Evolutionary conservation across 2,797 vertebrate species (phyloP).

Genomic region (Strix occidentalis): DNA sequence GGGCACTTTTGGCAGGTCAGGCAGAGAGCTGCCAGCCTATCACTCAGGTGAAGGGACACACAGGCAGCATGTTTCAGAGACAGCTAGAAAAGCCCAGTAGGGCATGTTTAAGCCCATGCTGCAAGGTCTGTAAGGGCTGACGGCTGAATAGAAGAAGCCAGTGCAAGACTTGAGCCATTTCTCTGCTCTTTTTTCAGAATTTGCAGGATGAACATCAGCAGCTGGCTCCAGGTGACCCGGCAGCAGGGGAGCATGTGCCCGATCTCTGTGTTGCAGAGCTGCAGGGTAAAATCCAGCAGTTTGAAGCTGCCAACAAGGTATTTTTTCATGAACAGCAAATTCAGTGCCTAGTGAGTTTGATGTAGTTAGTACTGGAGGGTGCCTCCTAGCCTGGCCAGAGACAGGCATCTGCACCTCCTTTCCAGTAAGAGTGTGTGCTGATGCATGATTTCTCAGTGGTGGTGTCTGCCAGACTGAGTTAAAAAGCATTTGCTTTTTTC

Average conservation of each 20-base stretch:
- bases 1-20: not conserved
- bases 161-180: not conserved
- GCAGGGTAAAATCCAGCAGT: conserved; percentile 82
- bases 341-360: not conserved
- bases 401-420: not conserved
- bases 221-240: conserved; percentile 62
- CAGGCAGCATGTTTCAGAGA: rapidly evolving
- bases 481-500: not conserved
- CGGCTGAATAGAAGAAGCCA: not conserved
- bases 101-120: not conserved
- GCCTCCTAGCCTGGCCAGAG: not conserved
- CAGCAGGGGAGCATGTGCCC: conserved; percentile 68
- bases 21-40: not conserved
- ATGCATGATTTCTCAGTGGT: not conserved
- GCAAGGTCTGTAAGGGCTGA: not conserved
- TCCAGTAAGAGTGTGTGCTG: not conserved
- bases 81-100: not conserved
- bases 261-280: conserved; percentile 78
- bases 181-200: conserved; percentile 63
- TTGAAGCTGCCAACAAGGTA: conserved; percentile 87
- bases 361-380: not conserved
- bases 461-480: not conserved
- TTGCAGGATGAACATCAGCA: conserved; percentile 75
- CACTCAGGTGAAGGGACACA: not conserved
- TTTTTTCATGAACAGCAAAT: not conserved